phyloP scores from a whole-genome alignment of 2,113 vertebrate species.

The Columba janthina region DNA sequence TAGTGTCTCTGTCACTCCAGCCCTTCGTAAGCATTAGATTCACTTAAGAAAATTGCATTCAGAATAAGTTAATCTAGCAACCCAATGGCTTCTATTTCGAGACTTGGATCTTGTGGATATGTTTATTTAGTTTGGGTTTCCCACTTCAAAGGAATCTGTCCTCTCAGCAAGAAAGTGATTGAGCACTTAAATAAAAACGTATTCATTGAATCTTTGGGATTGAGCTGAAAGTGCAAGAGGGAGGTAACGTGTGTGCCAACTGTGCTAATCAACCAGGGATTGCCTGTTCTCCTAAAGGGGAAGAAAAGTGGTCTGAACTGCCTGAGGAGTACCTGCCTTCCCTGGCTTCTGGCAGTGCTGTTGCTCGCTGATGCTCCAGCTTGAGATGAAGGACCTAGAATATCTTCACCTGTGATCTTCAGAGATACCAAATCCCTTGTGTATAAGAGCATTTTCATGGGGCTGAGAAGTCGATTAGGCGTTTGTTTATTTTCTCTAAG shows the following conservation, averaged over 20 bases:
- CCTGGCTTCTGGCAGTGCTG: background rate
- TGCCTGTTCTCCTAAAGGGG: background rate
- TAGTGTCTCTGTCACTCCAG: background rate
- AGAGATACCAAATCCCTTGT: background rate
- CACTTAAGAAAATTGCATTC: slow-evolving; percentile 34
- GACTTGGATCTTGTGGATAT: slow-evolving; percentile 32
- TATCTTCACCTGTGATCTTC: background rate
- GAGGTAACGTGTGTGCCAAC: background rate
- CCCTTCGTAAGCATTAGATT: background rate
- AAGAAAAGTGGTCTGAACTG: background rate
- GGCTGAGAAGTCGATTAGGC: background rate
- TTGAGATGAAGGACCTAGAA: background rate
- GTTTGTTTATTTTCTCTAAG: background rate
- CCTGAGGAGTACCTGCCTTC: background rate
- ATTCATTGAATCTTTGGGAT: slow-evolving; percentile 40
- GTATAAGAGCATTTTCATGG: background rate
- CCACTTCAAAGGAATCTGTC: slow-evolving; percentile 51
- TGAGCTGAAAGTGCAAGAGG: slow-evolving; percentile 2
- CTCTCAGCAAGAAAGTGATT: slow-evolving; percentile 50
- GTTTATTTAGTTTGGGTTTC: slow-evolving; percentile 37
- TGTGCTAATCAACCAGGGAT: slow-evolving; percentile 6
- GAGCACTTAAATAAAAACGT: slow-evolving; percentile 39
- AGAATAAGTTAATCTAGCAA: slow-evolving; percentile 40
- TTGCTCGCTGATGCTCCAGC: background rate
- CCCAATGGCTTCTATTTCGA: slow-evolving; percentile 15